Percentiles rank a stretch among this genome's conserved stretches.
Evolutionary conservation across 2,888 invertebrate genomes (phyloP).

Genomic region (Acleris sparsana): DNA sequence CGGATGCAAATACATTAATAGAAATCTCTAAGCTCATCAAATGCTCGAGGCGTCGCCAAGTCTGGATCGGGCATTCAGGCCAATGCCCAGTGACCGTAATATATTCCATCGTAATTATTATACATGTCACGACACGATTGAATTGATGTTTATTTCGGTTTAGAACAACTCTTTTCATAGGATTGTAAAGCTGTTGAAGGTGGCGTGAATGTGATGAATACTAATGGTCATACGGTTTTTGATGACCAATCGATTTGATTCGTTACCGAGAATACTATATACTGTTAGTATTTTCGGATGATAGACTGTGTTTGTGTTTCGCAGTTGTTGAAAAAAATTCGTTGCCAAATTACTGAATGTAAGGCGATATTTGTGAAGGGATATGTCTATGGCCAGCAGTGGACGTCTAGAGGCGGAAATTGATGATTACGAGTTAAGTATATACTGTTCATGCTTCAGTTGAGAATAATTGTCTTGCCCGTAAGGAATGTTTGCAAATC

Average conservation of each 20-base stretch:
- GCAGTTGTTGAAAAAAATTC: too few relatives aligned
- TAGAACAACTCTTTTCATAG: constrained; percentile 21
- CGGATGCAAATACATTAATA: constrained; percentile 28
- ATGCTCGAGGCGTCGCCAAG: constrained; percentile 57
- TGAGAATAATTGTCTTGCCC: too few relatives aligned
- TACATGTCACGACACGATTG: constrained; percentile 31
- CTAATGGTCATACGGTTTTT: constrained; percentile 24
- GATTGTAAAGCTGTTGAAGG: constrained; percentile 9
- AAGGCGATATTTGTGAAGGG: too few relatives aligned
- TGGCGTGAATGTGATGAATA: constrained; percentile 18
- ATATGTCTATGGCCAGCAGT: too few relatives aligned
- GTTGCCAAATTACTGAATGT: too few relatives aligned
- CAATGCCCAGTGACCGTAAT: constrained; percentile 63
- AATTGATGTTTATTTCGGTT: constrained; percentile 28
- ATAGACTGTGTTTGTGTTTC: too few relatives aligned
- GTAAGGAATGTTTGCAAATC: too few relatives aligned
- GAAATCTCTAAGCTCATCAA: constrained; percentile 35
- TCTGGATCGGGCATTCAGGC: constrained; percentile 64
- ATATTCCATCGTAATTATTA: constrained; percentile 30
- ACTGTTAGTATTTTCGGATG: constrained; percentile 6
- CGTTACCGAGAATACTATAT: constrained; percentile 2
- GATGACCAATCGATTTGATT: constrained; percentile 17
- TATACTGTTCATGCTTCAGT: too few relatives aligned
- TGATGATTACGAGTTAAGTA: too few relatives aligned
- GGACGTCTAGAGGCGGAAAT: too few relatives aligned